Evolutionary conservation across 2,797 vertebrate species (phyloP).

Genomic region (Melanotaenia trifasciata): DNA sequence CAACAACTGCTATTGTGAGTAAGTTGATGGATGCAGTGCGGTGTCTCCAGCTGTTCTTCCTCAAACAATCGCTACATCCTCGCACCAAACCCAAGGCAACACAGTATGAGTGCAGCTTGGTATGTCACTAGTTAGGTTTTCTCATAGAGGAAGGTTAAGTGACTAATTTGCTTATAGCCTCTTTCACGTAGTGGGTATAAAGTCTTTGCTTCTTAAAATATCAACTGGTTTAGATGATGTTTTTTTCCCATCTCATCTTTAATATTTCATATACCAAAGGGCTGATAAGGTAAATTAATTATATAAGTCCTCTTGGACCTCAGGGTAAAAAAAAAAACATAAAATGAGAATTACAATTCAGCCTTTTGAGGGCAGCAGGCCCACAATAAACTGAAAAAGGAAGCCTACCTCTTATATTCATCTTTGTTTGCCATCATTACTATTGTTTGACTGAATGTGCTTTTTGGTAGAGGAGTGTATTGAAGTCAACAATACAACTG

Average conservation of each 20-base stretch:
- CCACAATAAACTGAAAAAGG: slow-evolving; percentile 31
- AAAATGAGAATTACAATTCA: slow-evolving; percentile 46
- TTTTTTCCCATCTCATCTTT: too few relatives aligned
- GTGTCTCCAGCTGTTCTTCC: slow-evolving; percentile 76
- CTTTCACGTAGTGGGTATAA: slow-evolving; percentile 11
- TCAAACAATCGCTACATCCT: slow-evolving; percentile 72
- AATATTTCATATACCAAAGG: slow-evolving; percentile 21
- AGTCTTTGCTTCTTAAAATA: slow-evolving; percentile 41
- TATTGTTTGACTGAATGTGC: slow-evolving; percentile 44
- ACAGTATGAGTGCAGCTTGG: slow-evolving; percentile 42
- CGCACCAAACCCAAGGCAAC: slow-evolving; percentile 70
- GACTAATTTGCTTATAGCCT: slow-evolving; percentile 11
- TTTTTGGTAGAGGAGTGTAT: slow-evolving; percentile 39
- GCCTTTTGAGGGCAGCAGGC: slow-evolving; percentile 40
- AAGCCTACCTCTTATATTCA: slow-evolving; percentile 29
- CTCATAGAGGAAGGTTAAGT: slow-evolving; percentile 15
- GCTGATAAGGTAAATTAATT: slow-evolving; percentile 60
- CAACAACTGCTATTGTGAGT: slow-evolving; percentile 68
- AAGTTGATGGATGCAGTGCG: slow-evolving; percentile 76
- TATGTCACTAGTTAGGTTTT: slow-evolving; percentile 44
- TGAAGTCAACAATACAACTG: slow-evolving; percentile 57
- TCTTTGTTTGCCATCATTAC: slow-evolving; percentile 22
- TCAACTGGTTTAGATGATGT: slow-evolving; percentile 20
- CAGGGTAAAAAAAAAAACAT: slow-evolving; percentile 54
- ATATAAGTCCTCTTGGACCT: slow-evolving; percentile 48